Conservation (phyloP, 2,888 invertebrate genomes). For the Kryphioiulus occultus region DNA sequence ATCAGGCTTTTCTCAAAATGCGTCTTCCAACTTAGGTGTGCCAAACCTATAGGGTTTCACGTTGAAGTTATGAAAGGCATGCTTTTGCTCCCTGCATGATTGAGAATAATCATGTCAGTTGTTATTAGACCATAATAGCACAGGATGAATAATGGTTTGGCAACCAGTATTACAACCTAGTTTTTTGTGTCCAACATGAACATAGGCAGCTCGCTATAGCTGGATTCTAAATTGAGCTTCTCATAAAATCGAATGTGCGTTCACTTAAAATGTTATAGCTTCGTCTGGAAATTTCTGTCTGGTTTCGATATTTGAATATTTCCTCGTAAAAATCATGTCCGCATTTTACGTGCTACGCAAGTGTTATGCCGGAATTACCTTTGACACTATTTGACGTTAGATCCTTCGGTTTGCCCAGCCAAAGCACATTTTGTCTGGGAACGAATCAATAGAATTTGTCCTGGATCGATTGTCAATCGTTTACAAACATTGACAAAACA, state of each 20-base stretch:
- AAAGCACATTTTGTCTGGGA: neutral
- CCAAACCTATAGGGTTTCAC: neutral
- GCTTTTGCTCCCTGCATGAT: conserved; percentile 1
- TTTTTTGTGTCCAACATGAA: neutral
- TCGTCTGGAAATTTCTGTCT: neutral
- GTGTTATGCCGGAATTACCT: neutral
- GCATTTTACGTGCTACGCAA: neutral
- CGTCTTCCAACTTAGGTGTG: neutral
- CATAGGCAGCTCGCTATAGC: neutral
- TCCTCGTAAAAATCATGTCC: neutral
- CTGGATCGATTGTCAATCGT: neutral
- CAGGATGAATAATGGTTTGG: conserved; percentile 10
- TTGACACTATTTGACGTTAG: neutral
- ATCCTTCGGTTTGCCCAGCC: neutral
- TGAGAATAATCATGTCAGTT: neutral
- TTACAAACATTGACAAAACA: conserved; percentile 27
- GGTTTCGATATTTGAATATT: neutral
- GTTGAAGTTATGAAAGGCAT: neutral
- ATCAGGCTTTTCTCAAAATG: neutral
- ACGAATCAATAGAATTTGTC: neutral
- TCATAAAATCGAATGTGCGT: conserved; percentile 4
- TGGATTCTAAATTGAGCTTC: neutral
- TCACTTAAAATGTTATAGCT: neutral
- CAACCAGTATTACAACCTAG: neutral
- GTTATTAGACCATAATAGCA: neutral